Percentiles rank a stretch among this genome's conserved stretches.
These are phyloP conservation scores for Sylvia borin DNA, from an alignment of 2,797 vertebrate genomes.

Conservation along the genomic window DNA sequence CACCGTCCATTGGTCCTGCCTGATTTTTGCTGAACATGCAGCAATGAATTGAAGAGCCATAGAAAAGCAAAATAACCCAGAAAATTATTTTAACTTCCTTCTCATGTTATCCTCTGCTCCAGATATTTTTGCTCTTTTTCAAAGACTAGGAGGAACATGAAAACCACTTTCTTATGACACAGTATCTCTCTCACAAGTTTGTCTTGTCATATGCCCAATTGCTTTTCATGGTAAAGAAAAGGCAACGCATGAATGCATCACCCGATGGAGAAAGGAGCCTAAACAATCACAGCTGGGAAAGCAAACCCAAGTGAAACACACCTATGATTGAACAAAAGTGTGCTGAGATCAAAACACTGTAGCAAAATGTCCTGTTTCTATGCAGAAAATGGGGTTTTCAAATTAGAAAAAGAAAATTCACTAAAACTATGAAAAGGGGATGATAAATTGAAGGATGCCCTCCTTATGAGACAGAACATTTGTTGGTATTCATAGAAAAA, in stretches of 20 bases:
- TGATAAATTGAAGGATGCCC: background rate
- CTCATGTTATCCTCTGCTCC: background rate
- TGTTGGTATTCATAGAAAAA: background rate
- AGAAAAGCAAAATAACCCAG: background rate
- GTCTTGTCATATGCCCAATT: background rate
- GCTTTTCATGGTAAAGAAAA: background rate
- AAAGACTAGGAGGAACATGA: background rate
- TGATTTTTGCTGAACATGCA: background rate
- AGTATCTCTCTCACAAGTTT: background rate
- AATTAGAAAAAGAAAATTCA: background rate
- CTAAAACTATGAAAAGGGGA: background rate
- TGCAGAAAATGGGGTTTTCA: background rate
- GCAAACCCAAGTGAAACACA: background rate
- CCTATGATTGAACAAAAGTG: background rate
- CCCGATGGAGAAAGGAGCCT: background rate
- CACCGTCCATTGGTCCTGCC: rapidly evolving
- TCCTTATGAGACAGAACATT: background rate
- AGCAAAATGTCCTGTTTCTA: background rate
- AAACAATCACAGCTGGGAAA: background rate
- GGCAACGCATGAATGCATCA: background rate
- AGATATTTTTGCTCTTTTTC: background rate
- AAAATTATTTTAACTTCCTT: constrained; percentile 1
- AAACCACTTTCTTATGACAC: background rate
- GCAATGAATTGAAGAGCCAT: background rate
- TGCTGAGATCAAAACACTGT: background rate